These are phyloP conservation scores for Baccha elongata DNA, from an alignment of 2,888 invertebrate genomes.

Conservation along the genomic window DNA sequence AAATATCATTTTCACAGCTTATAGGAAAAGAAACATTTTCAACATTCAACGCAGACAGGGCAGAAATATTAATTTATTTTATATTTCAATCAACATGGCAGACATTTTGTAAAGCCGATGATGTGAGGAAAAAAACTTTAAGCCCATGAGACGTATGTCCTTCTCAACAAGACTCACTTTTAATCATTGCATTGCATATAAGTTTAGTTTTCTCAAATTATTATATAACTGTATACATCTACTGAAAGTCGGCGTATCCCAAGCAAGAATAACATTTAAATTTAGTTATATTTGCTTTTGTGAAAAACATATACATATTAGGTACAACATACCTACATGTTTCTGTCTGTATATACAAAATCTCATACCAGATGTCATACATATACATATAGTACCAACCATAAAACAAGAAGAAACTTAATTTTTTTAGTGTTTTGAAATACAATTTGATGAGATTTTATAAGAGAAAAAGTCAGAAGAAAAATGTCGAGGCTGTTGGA, in stretches of 20 bases:
- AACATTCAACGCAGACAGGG: no score
- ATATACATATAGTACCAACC: neutral
- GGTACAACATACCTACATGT: no score
- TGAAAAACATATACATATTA: no score
- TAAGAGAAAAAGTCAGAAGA: constrained; percentile 14
- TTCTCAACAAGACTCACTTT: constrained; percentile 29
- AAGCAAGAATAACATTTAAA: constrained; percentile 32
- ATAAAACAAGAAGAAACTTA: constrained; percentile 4
- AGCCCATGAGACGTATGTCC: constrained; percentile 28
- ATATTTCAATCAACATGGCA: no score
- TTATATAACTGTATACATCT: no score
- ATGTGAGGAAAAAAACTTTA: constrained; percentile 12
- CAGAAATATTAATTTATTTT: no score
- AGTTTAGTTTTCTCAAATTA: constrained; percentile 47
- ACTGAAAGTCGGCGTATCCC: constrained; percentile 32
- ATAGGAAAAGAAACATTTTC: no score
- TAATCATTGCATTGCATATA: constrained; percentile 7
- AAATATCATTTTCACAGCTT: no score
- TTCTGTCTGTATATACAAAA: neutral
- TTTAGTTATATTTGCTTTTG: no score
- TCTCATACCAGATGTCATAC: neutral
- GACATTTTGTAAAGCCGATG: no score
- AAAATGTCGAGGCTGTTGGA: constrained; percentile 30
- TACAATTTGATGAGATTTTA: constrained; percentile 23
- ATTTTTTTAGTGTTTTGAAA: constrained; percentile 1